Conservation (phyloP, 2,797 vertebrate species). For the Pangasius macronema region DNA sequence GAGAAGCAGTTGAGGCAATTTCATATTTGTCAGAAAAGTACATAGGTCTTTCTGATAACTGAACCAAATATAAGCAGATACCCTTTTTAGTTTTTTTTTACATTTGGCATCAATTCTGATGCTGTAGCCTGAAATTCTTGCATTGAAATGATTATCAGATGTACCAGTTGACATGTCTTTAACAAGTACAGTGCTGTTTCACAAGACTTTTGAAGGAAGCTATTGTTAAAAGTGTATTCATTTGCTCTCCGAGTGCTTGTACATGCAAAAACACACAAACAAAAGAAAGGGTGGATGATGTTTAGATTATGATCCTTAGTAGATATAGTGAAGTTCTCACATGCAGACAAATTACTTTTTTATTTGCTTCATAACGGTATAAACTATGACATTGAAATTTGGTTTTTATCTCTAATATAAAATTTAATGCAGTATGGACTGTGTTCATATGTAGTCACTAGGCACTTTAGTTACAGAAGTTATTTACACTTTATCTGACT, state of each 20-base stretch:
- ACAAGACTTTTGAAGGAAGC: not conserved
- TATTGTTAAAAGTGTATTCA: slow-evolving; percentile 17
- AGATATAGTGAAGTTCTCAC: slow-evolving; percentile 17
- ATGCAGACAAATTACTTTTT: not conserved
- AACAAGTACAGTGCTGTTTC: not conserved
- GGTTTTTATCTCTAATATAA: not conserved
- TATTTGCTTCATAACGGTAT: not conserved
- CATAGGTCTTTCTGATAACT: not conserved
- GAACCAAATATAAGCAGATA: not conserved
- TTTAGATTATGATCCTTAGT: slow-evolving; percentile 23
- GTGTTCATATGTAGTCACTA: not conserved
- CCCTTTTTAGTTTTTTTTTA: not conserved
- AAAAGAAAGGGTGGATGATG: slow-evolving; percentile 23
- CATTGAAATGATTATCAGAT: not conserved
- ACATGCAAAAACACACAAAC: not conserved
- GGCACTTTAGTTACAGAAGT: not conserved
- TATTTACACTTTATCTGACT: not conserved
- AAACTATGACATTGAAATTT: not conserved
- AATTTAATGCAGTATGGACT: not conserved
- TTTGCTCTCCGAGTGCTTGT: not conserved
- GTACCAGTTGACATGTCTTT: not conserved
- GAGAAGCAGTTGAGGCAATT: not conserved
- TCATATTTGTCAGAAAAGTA: not conserved
- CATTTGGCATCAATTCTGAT: not conserved
- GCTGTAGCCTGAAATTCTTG: not conserved